These are phyloP conservation scores for Tichodroma muraria DNA, from an alignment of 2,113 vertebrate genomes.

Conservation along the genomic window DNA sequence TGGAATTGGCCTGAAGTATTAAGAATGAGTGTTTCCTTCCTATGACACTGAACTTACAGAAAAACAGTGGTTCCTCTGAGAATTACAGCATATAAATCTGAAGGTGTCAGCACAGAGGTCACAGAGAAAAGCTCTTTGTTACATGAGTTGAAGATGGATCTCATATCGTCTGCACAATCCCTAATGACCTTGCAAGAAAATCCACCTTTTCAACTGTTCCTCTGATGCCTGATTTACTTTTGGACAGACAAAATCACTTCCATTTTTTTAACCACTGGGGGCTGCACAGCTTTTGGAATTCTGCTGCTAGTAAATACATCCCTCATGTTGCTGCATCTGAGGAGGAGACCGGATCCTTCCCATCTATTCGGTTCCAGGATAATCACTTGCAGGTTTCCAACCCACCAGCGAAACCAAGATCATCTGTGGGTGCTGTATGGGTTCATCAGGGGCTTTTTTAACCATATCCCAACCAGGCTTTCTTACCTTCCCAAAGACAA, in stretches of 20 bases:
- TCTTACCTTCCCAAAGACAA: slow-evolving; percentile 74
- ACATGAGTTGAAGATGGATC: neutral
- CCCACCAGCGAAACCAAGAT: neutral
- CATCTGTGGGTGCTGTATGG: neutral
- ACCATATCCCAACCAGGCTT: neutral
- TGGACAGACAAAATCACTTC: neutral
- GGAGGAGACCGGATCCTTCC: neutral
- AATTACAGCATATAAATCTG: neutral
- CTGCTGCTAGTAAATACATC: neutral
- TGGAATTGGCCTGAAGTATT: slow-evolving; percentile 6
- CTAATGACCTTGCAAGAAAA: neutral
- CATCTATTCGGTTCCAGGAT: neutral
- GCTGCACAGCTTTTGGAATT: neutral
- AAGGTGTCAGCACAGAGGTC: neutral
- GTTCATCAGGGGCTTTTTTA: neutral
- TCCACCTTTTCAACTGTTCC: neutral
- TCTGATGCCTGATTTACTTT: neutral
- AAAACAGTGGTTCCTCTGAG: neutral
- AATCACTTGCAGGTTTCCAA: neutral
- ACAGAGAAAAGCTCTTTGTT: neutral
- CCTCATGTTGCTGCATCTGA: neutral
- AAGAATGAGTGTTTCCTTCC: slow-evolving; percentile 34
- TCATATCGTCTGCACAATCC: neutral
- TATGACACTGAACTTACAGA: neutral
- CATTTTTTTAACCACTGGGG: neutral